phyloP scores from a whole-genome alignment of 2,113 vertebrate genomes.

The Elgaria multicarinata region DNA sequence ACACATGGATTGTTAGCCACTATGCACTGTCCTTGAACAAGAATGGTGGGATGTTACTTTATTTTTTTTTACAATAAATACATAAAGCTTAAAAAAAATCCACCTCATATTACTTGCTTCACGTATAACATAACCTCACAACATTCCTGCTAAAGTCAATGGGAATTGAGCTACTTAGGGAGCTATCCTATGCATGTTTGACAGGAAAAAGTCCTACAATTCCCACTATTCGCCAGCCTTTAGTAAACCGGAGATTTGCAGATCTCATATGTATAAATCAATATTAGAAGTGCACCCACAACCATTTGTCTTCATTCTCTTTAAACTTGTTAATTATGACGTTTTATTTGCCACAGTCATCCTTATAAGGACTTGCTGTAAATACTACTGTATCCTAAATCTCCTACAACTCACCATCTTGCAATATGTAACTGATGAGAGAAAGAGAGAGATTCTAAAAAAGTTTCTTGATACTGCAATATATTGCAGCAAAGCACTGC shows the following conservation, averaged over 20 bases:
- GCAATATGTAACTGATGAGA: not conserved
- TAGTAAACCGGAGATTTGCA: not conserved
- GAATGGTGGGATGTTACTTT: not conserved
- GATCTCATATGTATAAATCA: not conserved
- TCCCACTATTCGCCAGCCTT: no score
- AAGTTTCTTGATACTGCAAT: constrained; percentile 48
- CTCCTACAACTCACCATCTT: not conserved
- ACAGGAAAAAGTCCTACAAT: no score
- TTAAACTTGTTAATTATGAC: not conserved
- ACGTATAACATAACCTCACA: not conserved
- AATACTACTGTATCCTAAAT: not conserved
- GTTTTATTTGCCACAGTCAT: not conserved
- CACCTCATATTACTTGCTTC: not conserved
- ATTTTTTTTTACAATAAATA: not conserved
- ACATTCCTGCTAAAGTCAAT: constrained; percentile 1
- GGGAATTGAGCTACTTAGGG: not conserved
- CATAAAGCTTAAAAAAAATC: not conserved
- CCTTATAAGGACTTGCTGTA: fast-evolving
- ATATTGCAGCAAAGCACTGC: not conserved
- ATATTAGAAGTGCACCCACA: not conserved
- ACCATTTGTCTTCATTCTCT: not conserved
- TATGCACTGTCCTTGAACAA: not conserved
- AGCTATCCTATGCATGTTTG: no score
- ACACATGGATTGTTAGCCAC: not conserved
- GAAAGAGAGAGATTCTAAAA: not conserved